phyloP scores from a whole-genome alignment of 2,113 vertebrate genomes.

The Elgaria multicarinata region DNA sequence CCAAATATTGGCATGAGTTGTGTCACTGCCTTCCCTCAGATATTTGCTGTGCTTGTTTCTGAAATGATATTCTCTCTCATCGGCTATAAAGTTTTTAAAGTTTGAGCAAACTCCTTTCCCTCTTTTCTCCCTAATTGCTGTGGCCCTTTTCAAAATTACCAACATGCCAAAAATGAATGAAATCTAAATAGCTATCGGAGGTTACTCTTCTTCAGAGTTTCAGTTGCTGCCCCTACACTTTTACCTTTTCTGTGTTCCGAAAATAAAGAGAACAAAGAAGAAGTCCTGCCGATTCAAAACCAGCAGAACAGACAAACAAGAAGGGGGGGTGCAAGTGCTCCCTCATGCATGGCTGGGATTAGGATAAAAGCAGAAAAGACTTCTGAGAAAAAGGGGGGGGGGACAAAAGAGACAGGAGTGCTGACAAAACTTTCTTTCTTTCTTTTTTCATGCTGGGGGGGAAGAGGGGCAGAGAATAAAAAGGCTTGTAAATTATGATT shows the following conservation, averaged over 20 bases:
- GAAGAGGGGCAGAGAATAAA: slow-evolving; percentile 56
- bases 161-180: slow-evolving; percentile 71
- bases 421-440: slow-evolving; percentile 88
- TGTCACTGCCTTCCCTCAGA: slow-evolving; percentile 39
- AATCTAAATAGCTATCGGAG: slow-evolving; percentile 88
- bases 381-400: slow-evolving; percentile 92
- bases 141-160: slow-evolving; percentile 73
- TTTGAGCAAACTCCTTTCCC: slow-evolving; percentile 44
- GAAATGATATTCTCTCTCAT: slow-evolving; percentile 18
- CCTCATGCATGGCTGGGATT: slow-evolving; percentile 99
- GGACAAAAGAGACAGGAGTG: slow-evolving; percentile 95
- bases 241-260: slow-evolving; percentile 95
- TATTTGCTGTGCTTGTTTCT: slow-evolving; percentile 34
- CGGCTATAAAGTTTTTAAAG: slow-evolving; percentile 55
- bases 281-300: slow-evolving; percentile 96
- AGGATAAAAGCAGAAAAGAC: slow-evolving; percentile 97
- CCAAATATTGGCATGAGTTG: not conserved
- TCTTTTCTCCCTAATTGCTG: slow-evolving; percentile 22
- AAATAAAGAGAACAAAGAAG: slow-evolving; percentile 96
- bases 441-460: slow-evolving; percentile 81
- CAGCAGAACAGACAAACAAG: slow-evolving; percentile 99
- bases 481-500: slow-evolving; percentile 60
- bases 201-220: slow-evolving; percentile 89
- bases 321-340: slow-evolving; percentile 94
- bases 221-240: slow-evolving; percentile 90